Conservation (phyloP, 1,140 invertebrate genomes). For the Acromyrmex charruanus region DNA sequence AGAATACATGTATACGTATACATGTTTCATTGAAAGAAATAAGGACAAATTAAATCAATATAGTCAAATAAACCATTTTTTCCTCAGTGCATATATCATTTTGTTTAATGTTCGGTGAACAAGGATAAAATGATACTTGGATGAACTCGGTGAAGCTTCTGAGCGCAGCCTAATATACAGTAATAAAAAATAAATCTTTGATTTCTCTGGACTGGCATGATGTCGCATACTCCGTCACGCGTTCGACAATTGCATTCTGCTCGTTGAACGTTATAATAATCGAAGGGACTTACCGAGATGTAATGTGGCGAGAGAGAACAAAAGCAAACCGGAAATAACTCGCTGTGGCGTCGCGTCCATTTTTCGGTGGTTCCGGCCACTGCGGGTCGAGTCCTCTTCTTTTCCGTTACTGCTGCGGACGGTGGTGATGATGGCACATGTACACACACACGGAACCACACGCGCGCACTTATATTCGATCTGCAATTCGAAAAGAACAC, state of each 20-base stretch:
- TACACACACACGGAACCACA: conserved; percentile 78
- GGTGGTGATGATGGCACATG: conserved; percentile 69
- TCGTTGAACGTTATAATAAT: conserved; percentile 33
- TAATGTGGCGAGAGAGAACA: conserved; percentile 76
- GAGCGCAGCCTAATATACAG: too few relatives aligned
- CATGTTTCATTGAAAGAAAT: too few relatives aligned
- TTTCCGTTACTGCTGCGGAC: conserved; percentile 66
- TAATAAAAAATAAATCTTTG: too few relatives aligned
- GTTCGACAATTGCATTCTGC: neutral
- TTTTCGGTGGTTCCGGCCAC: conserved; percentile 74
- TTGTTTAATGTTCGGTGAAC: too few relatives aligned
- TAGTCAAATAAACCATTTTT: too few relatives aligned
- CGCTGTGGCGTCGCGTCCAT: conserved; percentile 79
- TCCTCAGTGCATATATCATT: too few relatives aligned
- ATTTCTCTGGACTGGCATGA: conserved; percentile 15
- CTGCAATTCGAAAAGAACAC: conserved; percentile 79
- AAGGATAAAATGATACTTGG: too few relatives aligned
- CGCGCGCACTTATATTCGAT: conserved; percentile 83
- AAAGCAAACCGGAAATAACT: conserved; percentile 77
- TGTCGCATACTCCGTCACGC: neutral
- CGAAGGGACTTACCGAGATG: conserved; percentile 78
- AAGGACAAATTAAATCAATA: too few relatives aligned
- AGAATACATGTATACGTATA: too few relatives aligned
- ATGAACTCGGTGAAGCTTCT: too few relatives aligned
- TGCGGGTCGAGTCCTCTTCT: conserved; percentile 68